Evolutionary conservation across 2,113 vertebrate genomes (phyloP).

Genomic region (Redunca redunca): DNA sequence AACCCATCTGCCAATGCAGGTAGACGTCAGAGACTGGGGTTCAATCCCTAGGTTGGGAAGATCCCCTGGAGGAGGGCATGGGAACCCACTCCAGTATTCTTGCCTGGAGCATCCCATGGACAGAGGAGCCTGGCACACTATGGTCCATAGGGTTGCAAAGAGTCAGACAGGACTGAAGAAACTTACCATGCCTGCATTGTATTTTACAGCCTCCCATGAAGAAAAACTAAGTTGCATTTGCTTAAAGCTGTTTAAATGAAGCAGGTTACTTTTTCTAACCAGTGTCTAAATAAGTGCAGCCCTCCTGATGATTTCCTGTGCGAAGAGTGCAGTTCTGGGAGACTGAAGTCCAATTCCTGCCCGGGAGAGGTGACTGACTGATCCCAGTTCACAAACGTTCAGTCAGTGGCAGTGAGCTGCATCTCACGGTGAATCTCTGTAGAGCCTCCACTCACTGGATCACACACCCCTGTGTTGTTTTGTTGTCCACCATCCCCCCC

Average conservation of each 20-base stretch:
- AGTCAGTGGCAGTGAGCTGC: rapidly evolving
- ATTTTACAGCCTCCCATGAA: neutral
- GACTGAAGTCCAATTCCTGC: neutral
- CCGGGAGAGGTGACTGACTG: rapidly evolving
- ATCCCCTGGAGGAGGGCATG: neutral
- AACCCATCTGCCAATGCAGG: neutral
- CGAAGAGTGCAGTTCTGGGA: neutral
- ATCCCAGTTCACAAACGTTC: rapidly evolving
- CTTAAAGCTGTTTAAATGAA: neutral
- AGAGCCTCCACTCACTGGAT: rapidly evolving
- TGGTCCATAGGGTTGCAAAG: neutral
- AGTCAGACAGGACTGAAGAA: neutral
- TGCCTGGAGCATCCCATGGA: neutral
- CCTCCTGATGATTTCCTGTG: too few relatives aligned
- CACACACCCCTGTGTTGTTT: rapidly evolving
- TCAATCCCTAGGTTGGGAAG: neutral
- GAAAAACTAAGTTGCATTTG: neutral
- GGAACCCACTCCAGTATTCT: neutral
- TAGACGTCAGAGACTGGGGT: neutral
- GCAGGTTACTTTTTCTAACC: neutral
- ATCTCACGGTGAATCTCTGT: rapidly evolving
- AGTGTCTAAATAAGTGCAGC: neutral
- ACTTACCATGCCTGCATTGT: neutral
- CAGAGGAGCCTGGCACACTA: neutral
- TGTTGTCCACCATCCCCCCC: rapidly evolving